Percentiles rank a stretch among this genome's conserved stretches.
These are phyloP conservation scores for Adineta ricciae DNA, from an alignment of 2,888 invertebrate genomes.

Conservation along the genomic window DNA sequence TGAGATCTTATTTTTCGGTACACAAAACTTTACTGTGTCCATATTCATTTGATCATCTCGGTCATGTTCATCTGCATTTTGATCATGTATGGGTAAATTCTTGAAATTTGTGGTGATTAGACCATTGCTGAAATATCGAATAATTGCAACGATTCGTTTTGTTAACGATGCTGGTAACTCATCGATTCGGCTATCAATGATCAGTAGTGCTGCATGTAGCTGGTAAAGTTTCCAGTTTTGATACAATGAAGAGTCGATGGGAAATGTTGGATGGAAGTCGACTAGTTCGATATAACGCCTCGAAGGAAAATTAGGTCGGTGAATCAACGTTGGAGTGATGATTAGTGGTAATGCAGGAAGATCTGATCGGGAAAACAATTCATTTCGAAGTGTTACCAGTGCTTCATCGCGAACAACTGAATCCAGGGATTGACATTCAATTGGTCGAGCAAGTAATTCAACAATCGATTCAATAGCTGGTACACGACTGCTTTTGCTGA, in stretches of 20 bases:
- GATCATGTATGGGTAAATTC: neutral
- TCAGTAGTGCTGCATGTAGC: neutral
- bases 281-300: neutral
- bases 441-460: neutral
- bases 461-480: conserved; percentile 13
- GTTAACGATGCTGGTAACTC: neutral
- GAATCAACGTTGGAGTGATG: neutral
- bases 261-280: neutral
- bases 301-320: neutral
- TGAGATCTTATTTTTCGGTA: neutral
- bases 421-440: neutral
- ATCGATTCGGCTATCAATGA: neutral
- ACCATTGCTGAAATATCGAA: neutral
- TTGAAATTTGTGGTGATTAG: neutral
- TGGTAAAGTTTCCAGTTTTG: neutral
- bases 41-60: neutral
- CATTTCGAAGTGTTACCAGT: neutral
- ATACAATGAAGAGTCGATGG: neutral
- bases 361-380: conserved; percentile 22
- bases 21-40: neutral
- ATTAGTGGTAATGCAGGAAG: neutral
- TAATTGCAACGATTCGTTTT: neutral
- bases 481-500: neutral
- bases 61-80: neutral
- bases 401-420: conserved; percentile 5